Conservation (phyloP, 2,888 invertebrate species). For the Nemotelus nigrinus region DNA sequence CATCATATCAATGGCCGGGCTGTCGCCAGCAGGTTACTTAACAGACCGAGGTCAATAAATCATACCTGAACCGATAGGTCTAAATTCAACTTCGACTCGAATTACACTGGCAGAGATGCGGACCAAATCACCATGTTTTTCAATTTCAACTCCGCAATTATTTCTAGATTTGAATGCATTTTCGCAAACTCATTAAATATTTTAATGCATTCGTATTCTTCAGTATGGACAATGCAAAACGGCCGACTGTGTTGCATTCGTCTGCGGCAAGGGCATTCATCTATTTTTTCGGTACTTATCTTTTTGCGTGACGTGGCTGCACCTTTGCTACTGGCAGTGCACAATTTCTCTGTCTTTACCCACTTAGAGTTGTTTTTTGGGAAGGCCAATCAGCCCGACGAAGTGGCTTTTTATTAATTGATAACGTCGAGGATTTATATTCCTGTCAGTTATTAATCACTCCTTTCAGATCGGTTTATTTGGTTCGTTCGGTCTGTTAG, state of each 20-base stretch:
- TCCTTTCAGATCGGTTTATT: background rate
- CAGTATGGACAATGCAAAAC: too few relatives aligned
- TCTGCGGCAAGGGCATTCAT: too few relatives aligned
- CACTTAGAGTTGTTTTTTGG: constrained; percentile 30
- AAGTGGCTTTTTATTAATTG: constrained; percentile 44
- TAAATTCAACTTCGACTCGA: background rate
- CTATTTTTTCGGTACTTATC: too few relatives aligned
- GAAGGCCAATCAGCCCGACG: constrained; percentile 39
- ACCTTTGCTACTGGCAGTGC: background rate
- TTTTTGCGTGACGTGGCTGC: background rate
- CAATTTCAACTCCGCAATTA: background rate
- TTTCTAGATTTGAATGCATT: too few relatives aligned
- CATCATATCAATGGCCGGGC: constrained; percentile 12
- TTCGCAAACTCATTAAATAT: too few relatives aligned
- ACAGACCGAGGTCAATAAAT: constrained; percentile 36
- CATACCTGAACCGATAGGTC: constrained; percentile 27
- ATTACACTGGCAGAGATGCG: background rate
- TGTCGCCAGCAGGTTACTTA: constrained; percentile 43
- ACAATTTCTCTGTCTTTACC: constrained; percentile 6
- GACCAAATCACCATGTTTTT: background rate
- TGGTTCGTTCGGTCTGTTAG: constrained; percentile 10
- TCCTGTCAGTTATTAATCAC: constrained; percentile 38
- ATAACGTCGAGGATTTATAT: constrained; percentile 40
- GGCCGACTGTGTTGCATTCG: too few relatives aligned
- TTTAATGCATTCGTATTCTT: too few relatives aligned